A percentile compares a stretch with the other conserved stretches of the same genome.
These are phyloP conservation scores for Triplophysa yarkandensis DNA, from an alignment of 2,797 vertebrate species.

Conservation along the genomic window DNA sequence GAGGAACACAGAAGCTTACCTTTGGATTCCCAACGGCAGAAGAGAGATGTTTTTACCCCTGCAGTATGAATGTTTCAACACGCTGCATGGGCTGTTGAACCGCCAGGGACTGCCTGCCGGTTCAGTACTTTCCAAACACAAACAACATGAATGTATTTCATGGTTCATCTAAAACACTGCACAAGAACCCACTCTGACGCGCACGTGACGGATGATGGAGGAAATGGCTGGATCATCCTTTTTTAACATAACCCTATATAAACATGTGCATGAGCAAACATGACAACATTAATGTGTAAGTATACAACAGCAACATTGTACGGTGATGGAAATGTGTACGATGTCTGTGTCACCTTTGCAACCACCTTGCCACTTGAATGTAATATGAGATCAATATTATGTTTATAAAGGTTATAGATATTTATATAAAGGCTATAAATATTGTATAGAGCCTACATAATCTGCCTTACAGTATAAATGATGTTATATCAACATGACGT, in stretches of 20 bases:
- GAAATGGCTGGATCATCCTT: not conserved
- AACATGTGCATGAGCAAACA: constrained; percentile 19
- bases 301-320: not conserved
- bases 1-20: constrained; percentile 1
- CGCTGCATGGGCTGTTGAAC: constrained; percentile 10
- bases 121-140: not conserved
- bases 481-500: constrained; percentile 1
- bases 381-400: constrained; percentile 8
- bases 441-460: constrained; percentile 1
- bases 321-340: constrained; percentile 23
- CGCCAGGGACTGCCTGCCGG: not conserved
- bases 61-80: constrained; percentile 39
- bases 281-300: not conserved
- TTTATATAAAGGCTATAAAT: not conserved
- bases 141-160: constrained; percentile 20
- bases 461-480: constrained; percentile 13
- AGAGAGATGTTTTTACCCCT: constrained; percentile 7
- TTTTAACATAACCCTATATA: not conserved
- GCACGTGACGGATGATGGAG: not conserved
- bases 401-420: no score
- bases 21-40: constrained; percentile 5
- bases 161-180: constrained; percentile 10
- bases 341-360: constrained; percentile 29
- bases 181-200: not conserved
- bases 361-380: constrained; percentile 30